Evolutionary conservation across 2,113 vertebrate genomes (phyloP).

Genomic region (Tragelaphus strepsiceros): DNA sequence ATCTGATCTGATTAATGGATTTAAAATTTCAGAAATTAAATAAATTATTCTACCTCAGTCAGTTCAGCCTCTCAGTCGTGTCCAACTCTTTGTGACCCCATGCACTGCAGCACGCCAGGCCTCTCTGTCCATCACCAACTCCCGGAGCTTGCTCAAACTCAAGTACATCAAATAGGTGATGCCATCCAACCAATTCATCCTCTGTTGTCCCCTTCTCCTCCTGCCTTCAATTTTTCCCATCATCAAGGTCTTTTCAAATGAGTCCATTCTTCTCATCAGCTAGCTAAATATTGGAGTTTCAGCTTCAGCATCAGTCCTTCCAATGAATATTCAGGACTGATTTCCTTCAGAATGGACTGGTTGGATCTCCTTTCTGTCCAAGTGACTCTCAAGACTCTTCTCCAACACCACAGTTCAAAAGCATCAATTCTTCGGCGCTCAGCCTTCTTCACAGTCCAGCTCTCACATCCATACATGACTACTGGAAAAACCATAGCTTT

Average conservation of each 20-base stretch:
- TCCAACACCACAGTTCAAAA: neutral
- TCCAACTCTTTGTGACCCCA: neutral
- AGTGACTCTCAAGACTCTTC: neutral
- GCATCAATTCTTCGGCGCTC: neutral
- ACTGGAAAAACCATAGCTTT: neutral
- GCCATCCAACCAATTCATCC: neutral
- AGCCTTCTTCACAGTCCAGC: neutral
- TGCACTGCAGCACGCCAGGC: neutral
- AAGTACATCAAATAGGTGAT: neutral
- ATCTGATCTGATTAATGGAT: neutral
- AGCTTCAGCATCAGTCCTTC: neutral
- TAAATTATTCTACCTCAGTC: neutral
- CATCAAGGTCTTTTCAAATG: neutral
- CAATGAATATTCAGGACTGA: neutral
- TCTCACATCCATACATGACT: neutral
- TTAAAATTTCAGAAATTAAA: neutral
- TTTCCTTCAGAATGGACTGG: neutral
- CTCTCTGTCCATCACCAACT: neutral
- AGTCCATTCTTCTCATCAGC: neutral
- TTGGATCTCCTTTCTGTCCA: neutral
- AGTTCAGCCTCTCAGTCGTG: neutral
- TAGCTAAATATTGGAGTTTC: neutral
- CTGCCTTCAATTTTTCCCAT: neutral
- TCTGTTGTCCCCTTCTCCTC: neutral
- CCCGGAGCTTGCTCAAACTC: neutral